These are phyloP conservation scores for Malacoraja senta DNA, from an alignment of 2,797 vertebrate species.

Conservation along the genomic window DNA sequence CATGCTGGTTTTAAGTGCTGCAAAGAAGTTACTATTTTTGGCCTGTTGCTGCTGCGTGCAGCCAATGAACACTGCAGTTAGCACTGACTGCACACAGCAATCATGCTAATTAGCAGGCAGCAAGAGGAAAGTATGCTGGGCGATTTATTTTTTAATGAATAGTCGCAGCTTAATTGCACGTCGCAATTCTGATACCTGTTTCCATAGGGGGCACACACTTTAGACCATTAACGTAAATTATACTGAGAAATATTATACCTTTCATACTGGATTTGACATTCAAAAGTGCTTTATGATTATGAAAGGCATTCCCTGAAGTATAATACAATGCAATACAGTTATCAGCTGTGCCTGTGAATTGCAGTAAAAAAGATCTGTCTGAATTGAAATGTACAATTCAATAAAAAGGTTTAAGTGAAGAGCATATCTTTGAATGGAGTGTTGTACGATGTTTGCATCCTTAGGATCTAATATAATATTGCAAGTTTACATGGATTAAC, in stretches of 20 bases:
- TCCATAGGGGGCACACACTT: no score
- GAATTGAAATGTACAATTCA: background rate
- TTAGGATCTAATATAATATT: background rate
- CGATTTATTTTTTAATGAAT: no score
- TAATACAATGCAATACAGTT: no score
- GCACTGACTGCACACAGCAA: no score
- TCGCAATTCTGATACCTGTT: no score
- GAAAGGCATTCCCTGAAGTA: background rate
- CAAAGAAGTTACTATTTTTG: no score
- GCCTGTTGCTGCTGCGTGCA: no score
- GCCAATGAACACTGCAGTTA: no score
- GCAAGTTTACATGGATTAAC: background rate
- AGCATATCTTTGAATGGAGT: background rate
- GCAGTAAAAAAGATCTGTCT: background rate
- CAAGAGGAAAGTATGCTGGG: no score
- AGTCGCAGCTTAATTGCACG: no score
- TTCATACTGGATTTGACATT: conserved; percentile 2
- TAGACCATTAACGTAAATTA: background rate
- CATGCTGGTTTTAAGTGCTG: no score
- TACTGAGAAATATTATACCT: background rate
- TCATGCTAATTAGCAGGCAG: no score
- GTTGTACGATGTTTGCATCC: background rate
- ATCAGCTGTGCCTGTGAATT: background rate
- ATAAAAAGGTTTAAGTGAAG: background rate
- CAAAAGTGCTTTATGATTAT: background rate